Percentiles rank a stretch among this genome's conserved stretches.
Evolutionary conservation across 2,888 invertebrate species (phyloP).

Genomic region (Heliconius cydno): DNA sequence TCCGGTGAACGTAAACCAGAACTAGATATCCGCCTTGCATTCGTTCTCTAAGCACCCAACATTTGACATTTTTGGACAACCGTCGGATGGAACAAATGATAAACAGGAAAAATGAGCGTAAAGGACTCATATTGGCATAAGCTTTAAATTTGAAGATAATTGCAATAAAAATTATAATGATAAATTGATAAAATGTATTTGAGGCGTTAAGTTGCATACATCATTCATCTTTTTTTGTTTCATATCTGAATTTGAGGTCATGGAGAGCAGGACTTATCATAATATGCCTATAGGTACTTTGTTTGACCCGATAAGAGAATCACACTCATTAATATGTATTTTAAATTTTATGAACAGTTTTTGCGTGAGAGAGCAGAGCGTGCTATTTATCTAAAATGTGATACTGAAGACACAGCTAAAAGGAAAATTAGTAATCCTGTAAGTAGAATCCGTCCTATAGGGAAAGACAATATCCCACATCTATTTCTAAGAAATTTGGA

Average conservation of each 20-base stretch:
- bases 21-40: constrained; percentile 48
- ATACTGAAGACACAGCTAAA: background rate
- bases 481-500: constrained; percentile 6
- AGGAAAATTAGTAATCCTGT: background rate
- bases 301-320: background rate
- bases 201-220: no score
- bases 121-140: background rate
- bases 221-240: background rate
- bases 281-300: background rate
- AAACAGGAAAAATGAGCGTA: background rate
- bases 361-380: background rate
- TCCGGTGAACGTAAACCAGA: constrained; percentile 54
- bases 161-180: background rate
- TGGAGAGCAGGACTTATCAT: background rate
- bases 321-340: background rate
- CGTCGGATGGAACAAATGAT: constrained; percentile 6
- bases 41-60: background rate
- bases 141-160: background rate
- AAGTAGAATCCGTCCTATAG: background rate
- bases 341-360: background rate
- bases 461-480: background rate
- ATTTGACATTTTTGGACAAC: constrained; percentile 10
- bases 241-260: constrained; percentile 1
- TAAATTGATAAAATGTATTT: background rate
- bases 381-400: background rate